phyloP scores from a whole-genome alignment of 2,797 vertebrate species.

The Halcyon leucocephala region DNA sequence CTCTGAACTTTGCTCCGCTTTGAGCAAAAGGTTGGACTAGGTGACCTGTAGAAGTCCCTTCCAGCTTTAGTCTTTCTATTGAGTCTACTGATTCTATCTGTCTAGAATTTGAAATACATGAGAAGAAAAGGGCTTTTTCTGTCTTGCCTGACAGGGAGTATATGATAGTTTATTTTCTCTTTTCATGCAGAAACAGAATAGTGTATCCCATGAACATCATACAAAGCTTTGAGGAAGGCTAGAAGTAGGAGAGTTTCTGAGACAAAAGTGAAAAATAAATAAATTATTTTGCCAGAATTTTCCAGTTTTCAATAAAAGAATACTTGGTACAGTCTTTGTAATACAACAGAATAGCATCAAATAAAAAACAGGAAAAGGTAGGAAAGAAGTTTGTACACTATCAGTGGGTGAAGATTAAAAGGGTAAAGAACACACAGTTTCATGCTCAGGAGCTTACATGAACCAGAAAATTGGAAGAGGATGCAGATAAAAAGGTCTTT shows the following conservation, averaged over 20 bases:
- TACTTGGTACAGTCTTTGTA: neutral
- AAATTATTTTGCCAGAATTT: neutral
- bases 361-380: neutral
- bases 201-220: neutral
- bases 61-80: neutral
- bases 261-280: neutral
- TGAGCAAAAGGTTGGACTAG: neutral
- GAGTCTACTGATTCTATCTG: neutral
- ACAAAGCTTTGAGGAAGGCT: neutral
- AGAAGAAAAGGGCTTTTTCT: neutral
- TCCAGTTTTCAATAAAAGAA: neutral
- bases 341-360: neutral
- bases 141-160: neutral
- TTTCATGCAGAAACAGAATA: neutral
- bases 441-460: neutral
- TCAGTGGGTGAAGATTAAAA: constrained; percentile 13
- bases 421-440: neutral
- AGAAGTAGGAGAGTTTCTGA: neutral
- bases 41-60: neutral
- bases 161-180: neutral
- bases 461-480: neutral
- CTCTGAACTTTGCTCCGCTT: neutral
- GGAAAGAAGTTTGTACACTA: neutral
- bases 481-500: neutral
- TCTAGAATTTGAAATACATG: neutral